Base-by-base conservation (phyloP, 2,797 vertebrate genomes). In the Halcyon smyrnensis region DNA sequence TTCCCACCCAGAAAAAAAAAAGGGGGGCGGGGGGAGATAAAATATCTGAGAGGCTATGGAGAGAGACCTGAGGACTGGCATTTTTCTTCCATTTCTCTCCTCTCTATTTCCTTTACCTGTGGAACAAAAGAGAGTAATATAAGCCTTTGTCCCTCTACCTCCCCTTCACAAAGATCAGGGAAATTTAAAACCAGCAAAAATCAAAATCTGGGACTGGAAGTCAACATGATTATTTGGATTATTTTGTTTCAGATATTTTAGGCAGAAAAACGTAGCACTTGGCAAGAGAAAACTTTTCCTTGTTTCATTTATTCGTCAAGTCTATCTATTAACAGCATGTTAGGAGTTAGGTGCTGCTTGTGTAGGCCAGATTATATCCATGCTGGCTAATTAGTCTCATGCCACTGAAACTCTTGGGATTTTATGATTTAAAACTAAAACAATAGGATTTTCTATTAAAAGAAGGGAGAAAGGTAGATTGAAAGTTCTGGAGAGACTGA, bases 201-300 rank as follows among this genome's bases (percentile, higher is more conserved):
- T 73, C 41, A 79, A 93, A 93, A 73, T 54, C 59, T 91, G 48
- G 36, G 56, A 67, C 59, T 79, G 76, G 77, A 93, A 93, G 76
- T 87, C 78, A 92, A 54, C 46, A 73, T 21, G 87, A 53, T 82
- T 81, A 69, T 81, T 96, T 76, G 12, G 36, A 84, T 94, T 86
- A 65, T 75, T 87, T 87, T 78, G 19, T 84, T 86, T 88, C 43
- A 76, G 86, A 79, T 77, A 20, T 25, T 82, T 91, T 83, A 87
- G 89, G 70, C 73, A 95, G 59, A 82, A 95, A 90, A 84, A 48
- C 73, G 18, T 82, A 48, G 84, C 79, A 57, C 71, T 95, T 95
- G 87, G 77, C 83, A 86, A 74, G 18, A 90, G 14, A 75, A 87
- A 87, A 60, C 36, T 45, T 88, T 37, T n/a, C 15, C 43, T 63